Base-by-base conservation (phyloP, 2,888 invertebrate species). In the Phalera bucephala region DNA sequence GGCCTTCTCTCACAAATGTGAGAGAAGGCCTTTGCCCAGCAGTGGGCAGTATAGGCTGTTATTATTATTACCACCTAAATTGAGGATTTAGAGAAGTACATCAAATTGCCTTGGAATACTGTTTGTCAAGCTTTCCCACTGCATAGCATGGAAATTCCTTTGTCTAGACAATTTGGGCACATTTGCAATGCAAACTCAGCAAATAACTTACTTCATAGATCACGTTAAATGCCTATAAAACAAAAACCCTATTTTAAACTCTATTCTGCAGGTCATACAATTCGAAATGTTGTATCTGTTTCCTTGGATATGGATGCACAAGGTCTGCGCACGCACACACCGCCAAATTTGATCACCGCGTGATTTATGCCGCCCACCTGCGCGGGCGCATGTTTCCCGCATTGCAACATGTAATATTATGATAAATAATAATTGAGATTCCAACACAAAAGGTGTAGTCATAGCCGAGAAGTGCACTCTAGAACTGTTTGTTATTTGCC, bases 301-400 rank as follows among this genome's bases (percentile, higher is more conserved):
- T n/a, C n/a, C n/a, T n/a, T 30, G 38, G 10, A 17, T 49, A 43
- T 36, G 32, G 50, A 50, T 40, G 50, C 42, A 45, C 38, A 44
- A 55, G 38, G 37, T 45, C 30, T 13, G n/a, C 2, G 25, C 2
- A 17, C 13, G 21, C 23, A 34, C 19, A 20, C 20, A 26, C 27
- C 21, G 22, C 29, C 19, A 17, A 29, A 29, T 29, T 36, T 30
- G 17, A 17, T 22, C 28, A 31, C 45, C 53, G 46, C 55, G 59
- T 60, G 64, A 60, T 36, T 34, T 36, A 42, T 36, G 31, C 45
- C 54, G 55, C 59, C 62, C 71, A 72, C 75, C 64, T 74, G 73
- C 65, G 62, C 65, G 8, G 14, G 62, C 63, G 66, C 74, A 68
- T 60, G 64, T 66, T 70, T 48, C 43, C 44, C 50, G 36, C 42